Evolutionary conservation across 2,888 invertebrate species (phyloP).

Genomic region (Galerucella nymphaeae): DNA sequence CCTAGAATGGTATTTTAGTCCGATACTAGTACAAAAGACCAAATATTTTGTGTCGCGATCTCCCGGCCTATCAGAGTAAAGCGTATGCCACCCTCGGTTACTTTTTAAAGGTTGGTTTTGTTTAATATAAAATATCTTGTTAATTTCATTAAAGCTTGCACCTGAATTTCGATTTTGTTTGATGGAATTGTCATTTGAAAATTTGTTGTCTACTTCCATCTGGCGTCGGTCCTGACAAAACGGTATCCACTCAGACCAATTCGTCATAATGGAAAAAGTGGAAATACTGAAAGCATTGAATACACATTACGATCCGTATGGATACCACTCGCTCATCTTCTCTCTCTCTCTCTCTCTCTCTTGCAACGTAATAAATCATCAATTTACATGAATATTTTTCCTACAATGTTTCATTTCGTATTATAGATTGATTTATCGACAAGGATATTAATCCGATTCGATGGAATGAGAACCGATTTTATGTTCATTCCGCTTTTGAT

Average conservation of each 20-base stretch:
- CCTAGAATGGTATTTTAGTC: too few species aligned
- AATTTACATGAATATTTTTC: constrained; percentile 51
- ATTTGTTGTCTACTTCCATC: neutral
- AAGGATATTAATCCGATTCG: constrained; percentile 48
- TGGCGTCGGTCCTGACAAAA: constrained; percentile 1
- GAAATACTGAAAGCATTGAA: constrained; percentile 33
- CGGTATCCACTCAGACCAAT: neutral
- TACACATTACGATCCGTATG: constrained; percentile 37
- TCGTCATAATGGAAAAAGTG: constrained; percentile 15
- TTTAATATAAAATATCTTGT: too few species aligned
- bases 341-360: constrained; percentile 14
- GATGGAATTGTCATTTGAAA: too few species aligned
- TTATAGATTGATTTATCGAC: constrained; percentile 49
- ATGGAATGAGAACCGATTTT: constrained; percentile 47
- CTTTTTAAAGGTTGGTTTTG: too few species aligned
- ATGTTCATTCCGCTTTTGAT: neutral
- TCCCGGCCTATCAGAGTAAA: too few species aligned
- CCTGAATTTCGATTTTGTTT: too few species aligned
- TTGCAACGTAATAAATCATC: constrained; percentile 49
- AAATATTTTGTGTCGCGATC: too few species aligned
- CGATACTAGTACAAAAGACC: too few species aligned
- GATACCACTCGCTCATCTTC: constrained; percentile 27
- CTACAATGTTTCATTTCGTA: constrained; percentile 48
- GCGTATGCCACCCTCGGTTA: too few species aligned
- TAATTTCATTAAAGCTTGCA: too few species aligned